Conservation (phyloP, 2,888 invertebrate species). For the Eupithecia inturbata region DNA sequence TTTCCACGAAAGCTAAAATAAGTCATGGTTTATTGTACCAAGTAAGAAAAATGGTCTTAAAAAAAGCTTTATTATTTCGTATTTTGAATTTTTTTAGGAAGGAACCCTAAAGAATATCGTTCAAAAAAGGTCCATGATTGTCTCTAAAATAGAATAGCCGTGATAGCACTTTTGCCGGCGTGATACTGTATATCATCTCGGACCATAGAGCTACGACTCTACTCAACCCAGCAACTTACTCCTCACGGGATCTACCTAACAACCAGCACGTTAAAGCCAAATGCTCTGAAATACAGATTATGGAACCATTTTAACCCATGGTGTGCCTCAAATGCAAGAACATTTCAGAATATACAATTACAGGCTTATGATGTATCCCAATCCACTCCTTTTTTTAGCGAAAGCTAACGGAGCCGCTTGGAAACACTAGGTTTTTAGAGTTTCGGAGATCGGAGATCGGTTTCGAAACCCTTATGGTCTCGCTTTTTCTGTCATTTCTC, state of each 20-base stretch:
- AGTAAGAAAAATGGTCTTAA: not conserved
- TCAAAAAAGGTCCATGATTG: constrained; percentile 56
- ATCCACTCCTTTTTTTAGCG: too few relatives aligned
- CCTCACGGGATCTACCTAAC: not conserved
- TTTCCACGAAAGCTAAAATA: not conserved
- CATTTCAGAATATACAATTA: too few relatives aligned
- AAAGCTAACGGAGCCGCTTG: too few relatives aligned
- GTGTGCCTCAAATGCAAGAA: too few relatives aligned
- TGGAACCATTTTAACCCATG: too few relatives aligned
- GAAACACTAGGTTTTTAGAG: too few relatives aligned
- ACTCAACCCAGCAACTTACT: not conserved
- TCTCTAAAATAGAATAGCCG: constrained; percentile 61
- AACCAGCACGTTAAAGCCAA: not conserved
- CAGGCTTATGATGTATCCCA: too few relatives aligned
- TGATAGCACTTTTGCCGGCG: constrained; percentile 70
- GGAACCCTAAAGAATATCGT: constrained; percentile 46
- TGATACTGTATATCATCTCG: constrained; percentile 72
- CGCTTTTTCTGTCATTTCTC: too few relatives aligned
- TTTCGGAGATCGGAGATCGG: too few relatives aligned
- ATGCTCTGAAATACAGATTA: too few relatives aligned
- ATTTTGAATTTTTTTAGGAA: not conserved
- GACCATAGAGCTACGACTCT: constrained; percentile 47
- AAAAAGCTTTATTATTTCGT: not conserved
- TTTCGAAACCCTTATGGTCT: too few relatives aligned
- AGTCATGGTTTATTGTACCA: not conserved